phyloP scores from a whole-genome alignment of 2,113 vertebrate genomes.

The Galemys pyrenaicus region DNA sequence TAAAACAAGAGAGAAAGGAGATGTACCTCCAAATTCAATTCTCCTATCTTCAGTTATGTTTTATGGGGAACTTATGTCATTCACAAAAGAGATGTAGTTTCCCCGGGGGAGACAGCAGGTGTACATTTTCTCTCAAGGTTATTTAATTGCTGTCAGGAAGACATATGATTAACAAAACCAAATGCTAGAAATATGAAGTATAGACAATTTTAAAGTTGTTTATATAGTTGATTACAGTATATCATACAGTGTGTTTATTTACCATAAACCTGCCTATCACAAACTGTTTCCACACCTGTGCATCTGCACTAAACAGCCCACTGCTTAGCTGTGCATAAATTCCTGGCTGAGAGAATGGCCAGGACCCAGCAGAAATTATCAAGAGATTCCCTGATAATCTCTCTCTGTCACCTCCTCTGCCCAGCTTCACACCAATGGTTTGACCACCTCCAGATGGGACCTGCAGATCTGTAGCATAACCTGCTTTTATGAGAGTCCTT shows the following conservation, averaged over 20 bases:
- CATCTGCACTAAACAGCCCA: constrained; percentile 18
- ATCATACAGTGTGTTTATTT: constrained; percentile 76
- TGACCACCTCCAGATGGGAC: not conserved
- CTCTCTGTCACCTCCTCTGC: not conserved
- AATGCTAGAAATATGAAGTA: constrained; percentile 78
- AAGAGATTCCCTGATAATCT: not conserved
- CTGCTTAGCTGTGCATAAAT: not conserved
- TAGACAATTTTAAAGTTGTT: constrained; percentile 81
- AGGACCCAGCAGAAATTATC: not conserved
- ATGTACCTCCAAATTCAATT: constrained; percentile 64
- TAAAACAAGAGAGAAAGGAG: constrained; percentile 62
- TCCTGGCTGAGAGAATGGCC: not conserved
- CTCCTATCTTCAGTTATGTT: constrained; percentile 70
- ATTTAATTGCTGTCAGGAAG: constrained; percentile 78
- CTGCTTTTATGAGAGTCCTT: not conserved
- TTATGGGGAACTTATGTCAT: constrained; percentile 79
- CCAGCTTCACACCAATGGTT: not conserved
- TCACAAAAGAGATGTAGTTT: constrained; percentile 76
- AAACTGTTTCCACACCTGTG: constrained; percentile 78
- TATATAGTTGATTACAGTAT: constrained; percentile 80
- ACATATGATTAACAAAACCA: constrained; percentile 78
- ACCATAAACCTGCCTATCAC: constrained; percentile 77
- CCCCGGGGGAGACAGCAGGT: constrained; percentile 67
- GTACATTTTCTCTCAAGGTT: constrained; percentile 67
- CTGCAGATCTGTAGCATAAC: fast-evolving